Evolutionary conservation across 2,797 vertebrate species (phyloP).

Genomic region (Micrastur ruficollis): DNA sequence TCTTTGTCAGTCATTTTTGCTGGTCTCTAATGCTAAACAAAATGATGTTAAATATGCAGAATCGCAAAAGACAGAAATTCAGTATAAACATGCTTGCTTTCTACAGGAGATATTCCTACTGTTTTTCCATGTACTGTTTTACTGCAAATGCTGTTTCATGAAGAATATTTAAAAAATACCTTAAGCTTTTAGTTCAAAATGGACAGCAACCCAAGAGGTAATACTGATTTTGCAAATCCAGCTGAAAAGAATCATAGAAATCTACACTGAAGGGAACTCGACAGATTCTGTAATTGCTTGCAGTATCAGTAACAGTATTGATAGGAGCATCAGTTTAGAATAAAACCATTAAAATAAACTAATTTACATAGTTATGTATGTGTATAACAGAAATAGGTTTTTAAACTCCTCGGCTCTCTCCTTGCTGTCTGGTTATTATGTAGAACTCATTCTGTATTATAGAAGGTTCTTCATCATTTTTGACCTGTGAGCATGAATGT

Average conservation of each 20-base stretch:
- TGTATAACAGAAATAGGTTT: neutral
- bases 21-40: slow-evolving; percentile 37
- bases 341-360: neutral
- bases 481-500: neutral
- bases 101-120: neutral
- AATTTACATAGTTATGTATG: neutral
- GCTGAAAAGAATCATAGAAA: neutral
- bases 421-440: neutral
- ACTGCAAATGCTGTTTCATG: neutral
- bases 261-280: neutral
- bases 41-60: slow-evolving; percentile 35
- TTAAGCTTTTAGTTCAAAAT: neutral
- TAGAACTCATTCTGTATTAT: neutral
- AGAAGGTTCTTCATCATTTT: neutral
- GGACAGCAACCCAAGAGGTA: neutral
- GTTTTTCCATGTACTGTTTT: neutral
- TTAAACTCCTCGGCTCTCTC: fast-evolving
- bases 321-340: neutral
- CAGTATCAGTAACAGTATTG: neutral
- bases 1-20: slow-evolving; percentile 63
- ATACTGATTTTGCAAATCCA: neutral
- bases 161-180: neutral
- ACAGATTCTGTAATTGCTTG: neutral
- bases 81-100: neutral
- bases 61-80: neutral